These are phyloP conservation scores for Opisthocomus hoazin DNA, from an alignment of 2,113 vertebrate species.

Conservation along the genomic window DNA sequence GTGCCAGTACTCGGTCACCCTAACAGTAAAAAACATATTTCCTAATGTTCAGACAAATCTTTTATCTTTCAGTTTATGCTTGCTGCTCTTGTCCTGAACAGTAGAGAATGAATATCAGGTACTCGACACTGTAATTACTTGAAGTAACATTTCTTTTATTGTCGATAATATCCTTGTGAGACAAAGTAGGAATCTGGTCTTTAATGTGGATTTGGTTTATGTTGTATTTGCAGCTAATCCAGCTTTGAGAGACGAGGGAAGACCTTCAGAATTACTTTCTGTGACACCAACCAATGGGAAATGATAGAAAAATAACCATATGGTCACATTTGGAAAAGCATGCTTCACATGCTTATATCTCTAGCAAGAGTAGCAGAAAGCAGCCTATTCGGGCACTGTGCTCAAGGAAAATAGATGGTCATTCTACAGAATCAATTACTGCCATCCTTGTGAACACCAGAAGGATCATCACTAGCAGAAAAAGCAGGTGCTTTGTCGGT, in stretches of 20 bases:
- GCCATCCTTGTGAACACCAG: not conserved
- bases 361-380: accelerated
- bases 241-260: too few relatives aligned
- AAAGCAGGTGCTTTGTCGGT: accelerated
- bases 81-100: not conserved
- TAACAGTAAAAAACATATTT: not conserved
- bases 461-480: not conserved
- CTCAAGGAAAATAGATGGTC: accelerated
- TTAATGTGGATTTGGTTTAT: not conserved
- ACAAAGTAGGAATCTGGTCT: not conserved
- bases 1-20: not conserved
- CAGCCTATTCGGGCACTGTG: accelerated
- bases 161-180: not conserved
- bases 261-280: not conserved
- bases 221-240: not conserved
- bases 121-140: not conserved
- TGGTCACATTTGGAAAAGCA: not conserved
- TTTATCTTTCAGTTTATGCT: not conserved
- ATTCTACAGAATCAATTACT: accelerated
- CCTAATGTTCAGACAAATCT: not conserved
- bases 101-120: not conserved
- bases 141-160: not conserved
- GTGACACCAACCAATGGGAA: not conserved
- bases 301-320: not conserved
- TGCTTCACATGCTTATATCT: accelerated